phyloP scores from a whole-genome alignment of 2,888 invertebrate genomes.

The Itoplectis maculator region DNA sequence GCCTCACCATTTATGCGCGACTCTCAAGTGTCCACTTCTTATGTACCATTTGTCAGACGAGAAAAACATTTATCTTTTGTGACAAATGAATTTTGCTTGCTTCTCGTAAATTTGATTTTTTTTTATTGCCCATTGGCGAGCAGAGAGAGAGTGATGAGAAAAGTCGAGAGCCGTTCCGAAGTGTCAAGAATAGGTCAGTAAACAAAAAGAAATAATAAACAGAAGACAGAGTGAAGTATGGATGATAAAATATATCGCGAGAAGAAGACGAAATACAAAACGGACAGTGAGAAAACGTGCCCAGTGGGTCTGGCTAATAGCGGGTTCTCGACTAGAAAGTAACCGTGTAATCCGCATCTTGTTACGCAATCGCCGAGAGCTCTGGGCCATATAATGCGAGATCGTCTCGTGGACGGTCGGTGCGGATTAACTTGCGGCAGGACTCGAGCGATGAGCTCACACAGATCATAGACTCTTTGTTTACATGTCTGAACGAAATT shows the following conservation, averaged over 20 bases:
- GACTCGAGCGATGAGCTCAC: slow-evolving; percentile 15
- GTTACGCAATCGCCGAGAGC: slow-evolving; percentile 71
- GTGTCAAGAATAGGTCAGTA: no score
- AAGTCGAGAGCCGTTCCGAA: background rate
- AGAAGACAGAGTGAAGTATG: no score
- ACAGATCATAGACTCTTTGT: background rate
- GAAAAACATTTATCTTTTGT: slow-evolving; percentile 11
- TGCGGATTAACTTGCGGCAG: slow-evolving; percentile 35
- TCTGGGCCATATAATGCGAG: slow-evolving; percentile 44
- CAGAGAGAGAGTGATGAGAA: background rate
- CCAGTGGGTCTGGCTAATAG: slow-evolving; percentile 50
- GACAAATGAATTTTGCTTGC: background rate
- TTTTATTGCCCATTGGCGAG: background rate
- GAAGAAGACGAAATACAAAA: slow-evolving; percentile 18
- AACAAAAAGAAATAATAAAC: no score
- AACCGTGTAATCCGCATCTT: slow-evolving; percentile 74
- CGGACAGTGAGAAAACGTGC: slow-evolving; percentile 29
- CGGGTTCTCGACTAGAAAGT: slow-evolving; percentile 74
- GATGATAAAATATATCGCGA: background rate
- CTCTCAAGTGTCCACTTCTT: background rate
- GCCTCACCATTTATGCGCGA: background rate
- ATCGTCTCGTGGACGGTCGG: slow-evolving; percentile 30
- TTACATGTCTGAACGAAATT: no score
- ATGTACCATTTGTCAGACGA: no score
- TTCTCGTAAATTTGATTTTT: background rate